Conservation (phyloP, 2,113 vertebrate species). For the Chaenocephalus aceratus region DNA sequence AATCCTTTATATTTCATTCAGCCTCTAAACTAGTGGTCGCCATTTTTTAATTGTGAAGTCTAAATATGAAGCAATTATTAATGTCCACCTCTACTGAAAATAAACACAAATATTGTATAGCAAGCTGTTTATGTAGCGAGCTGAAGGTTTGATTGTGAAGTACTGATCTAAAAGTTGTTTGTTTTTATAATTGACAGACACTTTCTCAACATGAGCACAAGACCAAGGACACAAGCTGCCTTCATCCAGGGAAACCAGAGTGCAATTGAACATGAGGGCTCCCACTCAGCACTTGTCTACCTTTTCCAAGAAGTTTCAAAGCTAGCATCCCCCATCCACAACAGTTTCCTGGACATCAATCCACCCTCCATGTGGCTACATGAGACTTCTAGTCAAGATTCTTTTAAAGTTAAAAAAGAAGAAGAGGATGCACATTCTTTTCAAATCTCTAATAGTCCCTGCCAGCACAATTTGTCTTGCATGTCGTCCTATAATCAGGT, state of each 20-base stretch:
- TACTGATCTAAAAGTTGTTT: slow-evolving; percentile 10
- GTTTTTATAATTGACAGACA: slow-evolving; percentile 41
- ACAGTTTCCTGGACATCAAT: slow-evolving; percentile 25
- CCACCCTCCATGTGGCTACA: slow-evolving; percentile 13
- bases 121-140: not conserved
- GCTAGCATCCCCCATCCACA: slow-evolving; percentile 62
- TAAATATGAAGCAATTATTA: not conserved
- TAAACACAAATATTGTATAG: not conserved
- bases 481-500: not conserved
- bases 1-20: not conserved
- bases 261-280: slow-evolving; percentile 49
- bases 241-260: slow-evolving; percentile 48
- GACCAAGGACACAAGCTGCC: slow-evolving; percentile 32
- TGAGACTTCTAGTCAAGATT: slow-evolving; percentile 2
- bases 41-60: not conserved
- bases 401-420: not conserved
- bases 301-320: slow-evolving; percentile 85
- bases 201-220: slow-evolving; percentile 70
- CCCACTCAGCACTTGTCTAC: slow-evolving; percentile 76
- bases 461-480: slow-evolving; percentile 11
- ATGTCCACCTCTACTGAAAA: not conserved
- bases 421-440: not conserved
- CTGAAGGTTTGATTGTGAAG: not conserved
- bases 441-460: slow-evolving; percentile 6
- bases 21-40: not conserved